These are phyloP conservation scores for Anniella stebbinsi DNA, from an alignment of 2,797 vertebrate species.

Conservation along the genomic window DNA sequence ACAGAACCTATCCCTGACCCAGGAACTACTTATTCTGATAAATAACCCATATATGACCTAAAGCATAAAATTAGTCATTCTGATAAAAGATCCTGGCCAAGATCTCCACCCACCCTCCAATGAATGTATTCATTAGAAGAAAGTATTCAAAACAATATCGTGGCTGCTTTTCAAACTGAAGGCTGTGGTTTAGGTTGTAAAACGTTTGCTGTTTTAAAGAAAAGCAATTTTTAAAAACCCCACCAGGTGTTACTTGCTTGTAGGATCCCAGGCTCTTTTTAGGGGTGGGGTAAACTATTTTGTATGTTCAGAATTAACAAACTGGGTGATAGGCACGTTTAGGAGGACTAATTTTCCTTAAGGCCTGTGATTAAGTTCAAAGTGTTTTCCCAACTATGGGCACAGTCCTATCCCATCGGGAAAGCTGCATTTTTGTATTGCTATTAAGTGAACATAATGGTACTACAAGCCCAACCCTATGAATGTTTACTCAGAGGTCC, in stretches of 20 bases:
- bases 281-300: neutral
- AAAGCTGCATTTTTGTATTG: neutral
- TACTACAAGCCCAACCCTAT: neutral
- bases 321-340: neutral
- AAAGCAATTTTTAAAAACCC: neutral
- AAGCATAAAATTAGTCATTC: neutral
- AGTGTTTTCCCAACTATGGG: neutral
- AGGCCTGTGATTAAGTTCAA: neutral
- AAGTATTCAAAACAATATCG: neutral
- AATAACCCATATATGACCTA: neutral
- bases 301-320: neutral
- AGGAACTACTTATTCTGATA: neutral
- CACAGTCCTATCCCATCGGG: neutral
- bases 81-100: neutral
- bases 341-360: neutral
- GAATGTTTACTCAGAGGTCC: neutral
- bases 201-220: neutral
- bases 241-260: too few relatives aligned
- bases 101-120: neutral
- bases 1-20: neutral
- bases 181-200: neutral
- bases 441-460: neutral
- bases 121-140: neutral
- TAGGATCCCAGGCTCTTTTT: neutral
- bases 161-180: neutral